Evolutionary conservation across 2,888 invertebrate genomes (phyloP).

Genomic region (Syrphus vitripennis): DNA sequence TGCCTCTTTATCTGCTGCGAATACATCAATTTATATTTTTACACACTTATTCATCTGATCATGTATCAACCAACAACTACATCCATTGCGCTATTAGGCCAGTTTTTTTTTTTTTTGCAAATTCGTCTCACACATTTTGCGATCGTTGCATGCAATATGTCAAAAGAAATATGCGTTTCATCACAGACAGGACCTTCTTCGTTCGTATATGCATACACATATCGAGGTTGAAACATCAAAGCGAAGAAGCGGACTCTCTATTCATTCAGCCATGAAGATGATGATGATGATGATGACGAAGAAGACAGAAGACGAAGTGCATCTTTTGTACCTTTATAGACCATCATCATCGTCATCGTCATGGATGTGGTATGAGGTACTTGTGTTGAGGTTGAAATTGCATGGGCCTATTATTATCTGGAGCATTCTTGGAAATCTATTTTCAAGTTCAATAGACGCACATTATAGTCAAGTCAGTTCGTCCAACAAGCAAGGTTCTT

Average conservation of each 20-base stretch:
- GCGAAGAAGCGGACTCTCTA: slow-evolving; percentile 40
- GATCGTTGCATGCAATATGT: slow-evolving; percentile 59
- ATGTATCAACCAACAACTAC: neutral
- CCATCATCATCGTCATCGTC: neutral
- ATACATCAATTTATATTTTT: slow-evolving; percentile 45
- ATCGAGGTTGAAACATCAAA: slow-evolving; percentile 53
- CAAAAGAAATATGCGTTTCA: slow-evolving; percentile 66
- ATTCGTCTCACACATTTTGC: slow-evolving; percentile 39
- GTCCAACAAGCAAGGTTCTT: neutral
- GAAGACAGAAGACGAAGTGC: slow-evolving; percentile 41
- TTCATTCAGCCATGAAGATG: slow-evolving; percentile 27
- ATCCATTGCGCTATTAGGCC: neutral
- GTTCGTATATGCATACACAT: neutral
- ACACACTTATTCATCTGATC: slow-evolving; percentile 41
- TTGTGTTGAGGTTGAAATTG: slow-evolving; percentile 65
- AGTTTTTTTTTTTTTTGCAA: neutral
- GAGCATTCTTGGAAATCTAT: slow-evolving; percentile 71
- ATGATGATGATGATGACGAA: slow-evolving; percentile 36
- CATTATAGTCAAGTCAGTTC: neutral
- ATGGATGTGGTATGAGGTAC: slow-evolving; percentile 20
- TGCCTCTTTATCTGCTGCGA: slow-evolving; percentile 15
- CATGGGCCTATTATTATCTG: slow-evolving; percentile 67
- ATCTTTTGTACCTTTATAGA: neutral
- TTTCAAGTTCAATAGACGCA: slow-evolving; percentile 68
- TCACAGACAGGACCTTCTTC: slow-evolving; percentile 10